Conservation (phyloP, 2,888 invertebrate species). For the Halictus ligatus region DNA sequence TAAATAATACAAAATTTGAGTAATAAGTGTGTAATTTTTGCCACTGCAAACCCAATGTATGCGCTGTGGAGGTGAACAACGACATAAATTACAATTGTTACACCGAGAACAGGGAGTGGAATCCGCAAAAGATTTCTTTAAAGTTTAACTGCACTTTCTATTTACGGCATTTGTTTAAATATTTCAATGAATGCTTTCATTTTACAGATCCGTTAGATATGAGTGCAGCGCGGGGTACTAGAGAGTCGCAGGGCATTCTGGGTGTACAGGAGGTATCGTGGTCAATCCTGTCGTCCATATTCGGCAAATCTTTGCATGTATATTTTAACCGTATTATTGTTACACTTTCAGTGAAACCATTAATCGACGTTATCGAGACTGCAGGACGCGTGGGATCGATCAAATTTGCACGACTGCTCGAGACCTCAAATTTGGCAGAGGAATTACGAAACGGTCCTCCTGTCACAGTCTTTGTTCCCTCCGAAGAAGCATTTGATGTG, state of each 20-base stretch:
- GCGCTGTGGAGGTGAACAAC: slow-evolving; percentile 46
- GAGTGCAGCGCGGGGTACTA: slow-evolving; percentile 52
- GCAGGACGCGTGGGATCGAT: slow-evolving; percentile 26
- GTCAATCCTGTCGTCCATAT: not conserved
- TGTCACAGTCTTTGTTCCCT: slow-evolving; percentile 40
- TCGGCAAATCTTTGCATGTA: not conserved
- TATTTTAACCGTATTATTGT: not conserved
- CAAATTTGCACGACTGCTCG: slow-evolving; percentile 49
- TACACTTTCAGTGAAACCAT: slow-evolving; percentile 41
- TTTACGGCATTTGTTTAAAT: not conserved
- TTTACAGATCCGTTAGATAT: slow-evolving; percentile 42
- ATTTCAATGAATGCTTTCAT: not conserved
- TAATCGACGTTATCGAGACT: slow-evolving; percentile 44
- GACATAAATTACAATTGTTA: slow-evolving; percentile 45
- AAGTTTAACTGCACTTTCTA: slow-evolving; percentile 12
- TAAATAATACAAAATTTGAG: not conserved
- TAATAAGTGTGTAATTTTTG: not conserved
- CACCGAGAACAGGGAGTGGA: slow-evolving; percentile 45
- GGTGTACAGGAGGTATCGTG: slow-evolving; percentile 45
- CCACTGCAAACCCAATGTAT: slow-evolving; percentile 37
- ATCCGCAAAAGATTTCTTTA: slow-evolving; percentile 52
- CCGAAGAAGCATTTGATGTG: slow-evolving; percentile 46
- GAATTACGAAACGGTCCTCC: slow-evolving; percentile 29
- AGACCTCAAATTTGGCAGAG: slow-evolving; percentile 27
- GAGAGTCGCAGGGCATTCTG: slow-evolving; percentile 23